Base-by-base conservation (phyloP, 2,113 vertebrate species). In the Piaya cayana region DNA sequence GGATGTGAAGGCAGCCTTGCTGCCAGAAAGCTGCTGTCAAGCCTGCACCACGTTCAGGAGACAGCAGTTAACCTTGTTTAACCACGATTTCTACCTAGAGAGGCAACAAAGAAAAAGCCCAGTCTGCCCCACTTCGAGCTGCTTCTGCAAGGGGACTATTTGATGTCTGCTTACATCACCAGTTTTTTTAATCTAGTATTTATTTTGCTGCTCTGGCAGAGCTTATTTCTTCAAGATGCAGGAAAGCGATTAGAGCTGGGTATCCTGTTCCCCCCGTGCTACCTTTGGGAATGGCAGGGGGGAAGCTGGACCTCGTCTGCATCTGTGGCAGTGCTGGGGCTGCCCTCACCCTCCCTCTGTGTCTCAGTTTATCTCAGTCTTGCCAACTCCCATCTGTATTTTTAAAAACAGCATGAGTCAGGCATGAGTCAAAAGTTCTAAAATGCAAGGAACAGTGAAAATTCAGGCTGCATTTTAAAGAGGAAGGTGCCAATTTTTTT, bases 391-490 rank as follows among this genome's bases (percentile, higher is more conserved):
- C 60, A 49, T 29, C 68, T 83, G 55, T 43, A 75, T 45, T 93
- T 93, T 83, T 83, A 83, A 81, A 74, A 90, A 15, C 83, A 74
- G 37, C 68, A 6, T 78, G 92, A 94, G 70, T 90, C 96, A 95
- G 70, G 43, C 62, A 53, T 82, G 90, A 96, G 52, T 88, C 95
- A 93, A 95, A 86, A 86, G 82, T 32, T 82, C 78, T 37, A 52
- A 87, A 92, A 72, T 34, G 42, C 23, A 78, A 70, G 47, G 58
- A 83, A 36, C 64, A 62, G 58, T 86, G 78, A 67, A 64, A 71
- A 95, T 67, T 78, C 92, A 83, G 47, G 43, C 49, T 88, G 56
- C 36, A 18, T 94, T 94, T 93, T 60, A 81, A 86, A 87, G 69
- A 92, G 56, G 52, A 82, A 85, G 18, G 18, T 56, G 60, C 9